Base-by-base conservation (phyloP, 2,113 vertebrate species). In the Nematolebias whitei region DNA sequence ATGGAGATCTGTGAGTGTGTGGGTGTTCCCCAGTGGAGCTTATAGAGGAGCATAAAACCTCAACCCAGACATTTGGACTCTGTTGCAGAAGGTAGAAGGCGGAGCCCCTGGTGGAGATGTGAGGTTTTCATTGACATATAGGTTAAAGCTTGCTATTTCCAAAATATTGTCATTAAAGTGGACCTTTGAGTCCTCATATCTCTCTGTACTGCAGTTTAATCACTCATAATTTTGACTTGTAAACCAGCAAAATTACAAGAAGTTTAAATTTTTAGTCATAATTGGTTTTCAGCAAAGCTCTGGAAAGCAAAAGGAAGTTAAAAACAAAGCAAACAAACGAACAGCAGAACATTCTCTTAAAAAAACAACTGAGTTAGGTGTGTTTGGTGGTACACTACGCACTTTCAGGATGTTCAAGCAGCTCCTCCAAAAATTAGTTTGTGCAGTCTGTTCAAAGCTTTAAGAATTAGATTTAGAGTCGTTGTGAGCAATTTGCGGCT, bases 1-100 rank as follows among this genome's bases (percentile, higher is more conserved):
- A 91, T 90, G 83, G 83, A 85, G 79, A 68, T 76, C 56, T 81
- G 80, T 74, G 82, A 68, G 67, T 66, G 73, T 83, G 85, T 86
- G 80, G 86, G 86, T 19, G 74, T 82, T 77, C 50, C 64, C 24
- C 13, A 86, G 81, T 71, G 56, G 68, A 84, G 81, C 81, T 83
- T 84, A 85, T 80, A 85, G 85, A 78, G 71, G 69, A 73, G 72
- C 67, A 44, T 67, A 76, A 74, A 82, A 67, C 65, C 72, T 72
- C 54, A 67, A 54, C 65, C 62, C 63, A 82, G 77, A 76, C 79
- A 56, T 62, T 29, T 71, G 40, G 49, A 59, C 68, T 65, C 56
- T 79, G 55, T 54, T 14, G 26, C 59, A 76, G 44, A 50, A 15
- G 52, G 60, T 14, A 29, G 65, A 80, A 55, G 55, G 22, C 49